These are phyloP conservation scores for Rhabditophanes sp. DNA, from an alignment of 2,888 invertebrate genomes.

Conservation along the genomic window DNA sequence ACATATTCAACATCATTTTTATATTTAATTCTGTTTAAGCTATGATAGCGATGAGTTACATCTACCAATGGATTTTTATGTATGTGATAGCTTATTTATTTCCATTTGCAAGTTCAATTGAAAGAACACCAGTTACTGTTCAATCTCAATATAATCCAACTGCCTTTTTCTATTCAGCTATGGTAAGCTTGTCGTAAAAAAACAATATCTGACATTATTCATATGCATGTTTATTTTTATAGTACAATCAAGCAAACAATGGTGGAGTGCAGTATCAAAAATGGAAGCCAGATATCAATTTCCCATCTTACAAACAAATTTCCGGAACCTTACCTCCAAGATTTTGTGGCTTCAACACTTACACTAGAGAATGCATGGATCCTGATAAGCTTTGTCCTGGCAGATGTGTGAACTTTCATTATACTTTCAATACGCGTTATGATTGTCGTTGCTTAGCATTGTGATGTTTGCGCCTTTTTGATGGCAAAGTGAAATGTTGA, in stretches of 20 bases:
- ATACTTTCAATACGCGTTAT: constrained; percentile 28
- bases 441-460: too few relatives aligned
- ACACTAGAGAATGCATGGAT: constrained; percentile 14
- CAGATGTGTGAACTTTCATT: constrained; percentile 32
- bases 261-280: not conserved
- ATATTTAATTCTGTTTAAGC: too few relatives aligned
- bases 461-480: too few relatives aligned
- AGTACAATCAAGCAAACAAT: not conserved
- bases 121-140: not conserved
- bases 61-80: not conserved
- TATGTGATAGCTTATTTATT: not conserved
- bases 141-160: too few relatives aligned
- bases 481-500: too few relatives aligned
- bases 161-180: too few relatives aligned
- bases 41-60: too few relatives aligned
- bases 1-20: too few relatives aligned
- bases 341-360: constrained; percentile 30
- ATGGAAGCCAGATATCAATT: too few relatives aligned
- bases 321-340: constrained; percentile 13
- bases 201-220: not conserved
- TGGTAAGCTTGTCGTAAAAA: too few relatives aligned
- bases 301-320: too few relatives aligned
- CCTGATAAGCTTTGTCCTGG: constrained; percentile 9
- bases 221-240: not conserved
- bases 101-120: not conserved